These are phyloP conservation scores for Cephalophus harveyi DNA, from an alignment of 2,113 vertebrate genomes.

Conservation along the genomic window DNA sequence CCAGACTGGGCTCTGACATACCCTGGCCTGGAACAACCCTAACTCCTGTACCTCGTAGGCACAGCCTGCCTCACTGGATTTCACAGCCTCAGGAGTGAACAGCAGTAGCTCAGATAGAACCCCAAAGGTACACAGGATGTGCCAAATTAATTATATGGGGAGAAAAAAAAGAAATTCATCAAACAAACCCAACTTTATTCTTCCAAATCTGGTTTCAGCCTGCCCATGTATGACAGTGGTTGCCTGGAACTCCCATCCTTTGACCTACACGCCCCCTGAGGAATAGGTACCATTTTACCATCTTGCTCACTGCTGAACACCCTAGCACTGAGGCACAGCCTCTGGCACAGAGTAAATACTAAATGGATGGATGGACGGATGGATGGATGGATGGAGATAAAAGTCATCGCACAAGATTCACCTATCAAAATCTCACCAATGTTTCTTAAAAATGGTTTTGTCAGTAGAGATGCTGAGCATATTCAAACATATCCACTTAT, in stretches of 20 bases:
- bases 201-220: not conserved
- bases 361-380: not conserved
- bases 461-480: constrained; percentile 25
- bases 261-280: not conserved
- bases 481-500: constrained; percentile 22
- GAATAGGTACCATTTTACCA: not conserved
- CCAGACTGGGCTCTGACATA: not conserved
- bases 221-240: not conserved
- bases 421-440: constrained; percentile 58
- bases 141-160: not conserved
- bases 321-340: not conserved
- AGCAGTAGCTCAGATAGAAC: not conserved
- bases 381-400: not conserved
- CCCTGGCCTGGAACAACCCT: not conserved
- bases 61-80: accelerated
- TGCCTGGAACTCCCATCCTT: not conserved
- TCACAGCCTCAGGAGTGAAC: not conserved
- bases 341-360: not conserved
- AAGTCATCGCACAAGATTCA: constrained; percentile 50
- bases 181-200: not conserved
- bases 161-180: not conserved
- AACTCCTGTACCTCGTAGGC: not conserved
- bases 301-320: not conserved
- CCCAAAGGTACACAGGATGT: not conserved
- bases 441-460: constrained; percentile 42